These are phyloP conservation scores for Anguilla marmorata DNA, from an alignment of 2,797 vertebrate species.

Conservation along the genomic window DNA sequence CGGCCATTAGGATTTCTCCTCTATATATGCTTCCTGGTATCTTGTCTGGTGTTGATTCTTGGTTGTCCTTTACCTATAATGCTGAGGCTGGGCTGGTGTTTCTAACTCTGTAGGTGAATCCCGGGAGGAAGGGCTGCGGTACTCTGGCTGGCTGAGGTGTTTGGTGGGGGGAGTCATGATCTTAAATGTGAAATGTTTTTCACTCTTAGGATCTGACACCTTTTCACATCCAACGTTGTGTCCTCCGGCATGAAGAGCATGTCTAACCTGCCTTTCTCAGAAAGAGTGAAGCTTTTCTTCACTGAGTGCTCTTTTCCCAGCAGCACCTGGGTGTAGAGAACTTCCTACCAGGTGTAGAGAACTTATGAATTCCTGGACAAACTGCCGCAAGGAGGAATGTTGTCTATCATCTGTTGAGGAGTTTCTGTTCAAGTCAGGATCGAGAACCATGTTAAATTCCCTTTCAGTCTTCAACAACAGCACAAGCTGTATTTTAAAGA, in stretches of 20 bases:
- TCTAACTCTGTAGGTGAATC: background rate
- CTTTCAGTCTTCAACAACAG: constrained; percentile 29
- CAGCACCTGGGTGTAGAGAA: constrained; percentile 2
- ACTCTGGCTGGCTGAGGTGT: background rate
- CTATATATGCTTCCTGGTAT: constrained; percentile 20
- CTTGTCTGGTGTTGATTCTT: background rate
- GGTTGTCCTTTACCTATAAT: background rate
- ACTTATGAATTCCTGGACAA: constrained; percentile 19
- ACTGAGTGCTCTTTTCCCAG: background rate
- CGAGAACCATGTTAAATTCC: constrained; percentile 21
- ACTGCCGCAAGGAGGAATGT: background rate
- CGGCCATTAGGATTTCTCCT: constrained; percentile 24
- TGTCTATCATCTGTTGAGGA: constrained; percentile 8
- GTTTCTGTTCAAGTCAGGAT: constrained; percentile 27
- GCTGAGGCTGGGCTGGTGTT: background rate
- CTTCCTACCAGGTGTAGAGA: constrained; percentile 13
- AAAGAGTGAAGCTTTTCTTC: background rate
- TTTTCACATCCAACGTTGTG: background rate
- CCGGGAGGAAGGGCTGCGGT: too few species aligned
- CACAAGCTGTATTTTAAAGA: constrained; percentile 21
- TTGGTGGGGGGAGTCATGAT: constrained; percentile 27
- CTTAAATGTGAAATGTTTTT: constrained; percentile 14
- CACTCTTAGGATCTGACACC: background rate
- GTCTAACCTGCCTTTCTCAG: constrained; percentile 3
- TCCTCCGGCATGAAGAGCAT: constrained; percentile 15